phyloP scores from a whole-genome alignment of 2,888 invertebrate genomes.

The Stenurella melanura region DNA sequence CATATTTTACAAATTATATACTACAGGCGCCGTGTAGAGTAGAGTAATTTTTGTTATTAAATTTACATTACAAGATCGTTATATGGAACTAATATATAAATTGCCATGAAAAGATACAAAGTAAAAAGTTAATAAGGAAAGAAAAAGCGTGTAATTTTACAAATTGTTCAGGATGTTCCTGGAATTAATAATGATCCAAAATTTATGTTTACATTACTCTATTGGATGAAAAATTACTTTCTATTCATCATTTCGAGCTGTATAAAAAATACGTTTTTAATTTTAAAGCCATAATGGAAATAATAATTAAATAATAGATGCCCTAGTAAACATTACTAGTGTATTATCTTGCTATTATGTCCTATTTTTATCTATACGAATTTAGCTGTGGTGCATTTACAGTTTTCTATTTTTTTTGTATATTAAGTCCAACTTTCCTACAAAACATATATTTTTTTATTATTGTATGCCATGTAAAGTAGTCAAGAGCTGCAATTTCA shows the following conservation, averaged over 20 bases:
- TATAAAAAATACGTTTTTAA: neutral
- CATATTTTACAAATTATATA: too few relatives aligned
- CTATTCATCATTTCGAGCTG: neutral
- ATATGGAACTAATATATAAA: slow-evolving; percentile 36
- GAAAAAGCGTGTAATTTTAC: slow-evolving; percentile 38
- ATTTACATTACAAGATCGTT: slow-evolving; percentile 36
- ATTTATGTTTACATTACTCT: slow-evolving; percentile 29
- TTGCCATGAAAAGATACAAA: slow-evolving; percentile 33
- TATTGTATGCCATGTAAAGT: too few relatives aligned
- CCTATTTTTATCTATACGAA: too few relatives aligned
- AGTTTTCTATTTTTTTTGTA: too few relatives aligned
- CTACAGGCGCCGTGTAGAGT: too few relatives aligned
- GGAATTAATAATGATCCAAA: slow-evolving; percentile 31
- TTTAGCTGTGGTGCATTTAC: too few relatives aligned
- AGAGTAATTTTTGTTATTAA: slow-evolving; percentile 26
- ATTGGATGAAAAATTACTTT: slow-evolving; percentile 11
- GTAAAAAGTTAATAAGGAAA: slow-evolving; percentile 39
- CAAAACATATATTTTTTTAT: too few relatives aligned
- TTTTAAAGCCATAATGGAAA: neutral
- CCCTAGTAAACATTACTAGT: too few relatives aligned
- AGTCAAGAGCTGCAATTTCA: too few relatives aligned
- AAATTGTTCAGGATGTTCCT: slow-evolving; percentile 29
- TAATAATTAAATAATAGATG: neutral
- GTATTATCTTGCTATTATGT: too few relatives aligned
- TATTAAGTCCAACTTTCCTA: too few relatives aligned